Evolutionary conservation across 2,113 vertebrate species (phyloP).

Genomic region (Pteruthius melanotis): DNA sequence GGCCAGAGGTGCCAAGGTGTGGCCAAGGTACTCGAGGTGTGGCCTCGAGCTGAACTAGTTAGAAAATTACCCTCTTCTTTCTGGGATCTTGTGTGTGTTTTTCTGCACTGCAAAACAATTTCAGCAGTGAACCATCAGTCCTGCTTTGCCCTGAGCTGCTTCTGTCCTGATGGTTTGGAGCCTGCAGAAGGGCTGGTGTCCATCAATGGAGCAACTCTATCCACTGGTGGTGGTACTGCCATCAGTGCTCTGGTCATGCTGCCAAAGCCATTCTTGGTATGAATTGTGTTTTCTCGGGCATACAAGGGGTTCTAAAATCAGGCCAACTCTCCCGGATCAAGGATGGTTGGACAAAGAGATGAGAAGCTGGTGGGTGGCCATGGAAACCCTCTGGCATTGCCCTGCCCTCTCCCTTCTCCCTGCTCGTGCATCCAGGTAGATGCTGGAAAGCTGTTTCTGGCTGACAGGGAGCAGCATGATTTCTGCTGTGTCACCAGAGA

Average conservation of each 20-base stretch:
- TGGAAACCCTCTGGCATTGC: not conserved
- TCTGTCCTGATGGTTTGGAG: not conserved
- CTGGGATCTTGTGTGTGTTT: not conserved
- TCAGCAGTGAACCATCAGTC: not conserved
- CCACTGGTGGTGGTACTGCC: not conserved
- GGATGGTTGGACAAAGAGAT: not conserved
- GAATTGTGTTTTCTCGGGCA: not conserved
- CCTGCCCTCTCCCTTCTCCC: not conserved
- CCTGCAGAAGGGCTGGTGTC: not conserved
- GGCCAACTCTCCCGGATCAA: not conserved
- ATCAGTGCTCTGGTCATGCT: not conserved
- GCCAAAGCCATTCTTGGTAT: not conserved
- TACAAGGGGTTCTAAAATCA: not conserved
- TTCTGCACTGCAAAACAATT: not conserved
- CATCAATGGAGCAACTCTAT: fast-evolving
- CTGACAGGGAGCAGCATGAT: fast-evolving
- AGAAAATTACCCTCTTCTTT: fast-evolving
- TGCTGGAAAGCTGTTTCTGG: not conserved
- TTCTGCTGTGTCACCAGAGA: not conserved
- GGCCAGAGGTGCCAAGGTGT: not conserved
- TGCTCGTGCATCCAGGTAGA: fast-evolving
- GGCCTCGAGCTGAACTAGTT: not conserved
- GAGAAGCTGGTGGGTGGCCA: not conserved
- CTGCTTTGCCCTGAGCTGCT: not conserved
- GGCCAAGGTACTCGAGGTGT: no score